phyloP scores from a whole-genome alignment of 1,140 invertebrate species.

The Chironomus striatipennis region DNA sequence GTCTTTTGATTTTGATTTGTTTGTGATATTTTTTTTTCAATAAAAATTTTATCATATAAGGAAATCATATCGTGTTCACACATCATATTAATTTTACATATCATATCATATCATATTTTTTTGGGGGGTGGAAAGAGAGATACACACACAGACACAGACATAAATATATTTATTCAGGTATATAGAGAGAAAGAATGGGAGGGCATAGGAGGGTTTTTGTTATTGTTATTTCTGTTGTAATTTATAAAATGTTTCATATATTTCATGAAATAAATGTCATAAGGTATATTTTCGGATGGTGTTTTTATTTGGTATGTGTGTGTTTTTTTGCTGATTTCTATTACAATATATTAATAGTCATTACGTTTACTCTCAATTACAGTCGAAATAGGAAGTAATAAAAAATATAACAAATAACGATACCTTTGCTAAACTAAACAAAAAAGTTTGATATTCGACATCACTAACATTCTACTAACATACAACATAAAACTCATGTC shows the following conservation, averaged over 20 bases:
- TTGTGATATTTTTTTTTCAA: conserved; percentile 15
- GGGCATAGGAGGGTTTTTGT: neutral
- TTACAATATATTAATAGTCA: neutral
- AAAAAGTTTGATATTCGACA: neutral
- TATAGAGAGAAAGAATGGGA: neutral
- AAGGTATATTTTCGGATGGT: neutral
- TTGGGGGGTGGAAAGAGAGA: neutral
- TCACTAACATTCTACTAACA: neutral
- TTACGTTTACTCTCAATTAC: neutral
- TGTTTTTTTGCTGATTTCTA: neutral
- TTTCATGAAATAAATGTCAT: neutral
- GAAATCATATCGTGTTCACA: no score
- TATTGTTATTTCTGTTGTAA: neutral
- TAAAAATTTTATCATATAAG: neutral
- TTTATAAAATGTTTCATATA: neutral
- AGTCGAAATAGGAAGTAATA: neutral
- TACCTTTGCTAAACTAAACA: neutral
- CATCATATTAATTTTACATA: no score
- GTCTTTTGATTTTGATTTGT: conserved; percentile 9
- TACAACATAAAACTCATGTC: neutral
- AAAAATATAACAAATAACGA: no score
- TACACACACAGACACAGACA: neutral
- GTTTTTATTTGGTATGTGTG: neutral
- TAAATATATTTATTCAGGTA: no score
- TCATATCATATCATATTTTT: no score